Evolutionary conservation across 1,140 invertebrate genomes (phyloP).

Genomic region (Centruroides sculpturatus): DNA sequence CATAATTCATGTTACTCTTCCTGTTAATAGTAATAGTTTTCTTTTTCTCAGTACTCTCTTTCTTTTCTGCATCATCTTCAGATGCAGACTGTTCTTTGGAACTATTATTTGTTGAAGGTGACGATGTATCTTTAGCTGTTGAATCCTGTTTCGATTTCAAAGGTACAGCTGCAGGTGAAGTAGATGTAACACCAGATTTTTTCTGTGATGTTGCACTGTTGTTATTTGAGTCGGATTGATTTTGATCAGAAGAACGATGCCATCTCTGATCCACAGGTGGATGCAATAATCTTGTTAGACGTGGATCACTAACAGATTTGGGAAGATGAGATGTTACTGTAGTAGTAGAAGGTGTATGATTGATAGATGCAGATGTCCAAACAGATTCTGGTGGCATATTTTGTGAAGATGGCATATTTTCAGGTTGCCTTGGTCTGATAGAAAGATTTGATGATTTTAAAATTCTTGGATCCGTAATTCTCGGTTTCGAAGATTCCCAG

Average conservation of each 20-base stretch:
- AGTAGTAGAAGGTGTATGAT: not conserved
- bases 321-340: constrained; percentile 8
- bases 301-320: constrained; percentile 10
- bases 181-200: no score
- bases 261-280: not conserved
- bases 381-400: not conserved
- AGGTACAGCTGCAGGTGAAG: no score
- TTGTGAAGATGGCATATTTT: not conserved
- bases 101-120: no score
- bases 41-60: constrained; percentile 4
- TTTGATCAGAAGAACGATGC: not conserved
- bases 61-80: not conserved
- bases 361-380: not conserved
- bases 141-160: no score
- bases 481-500: not conserved
- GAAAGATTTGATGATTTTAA: not conserved
- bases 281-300: constrained; percentile 10
- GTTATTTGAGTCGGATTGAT: not conserved
- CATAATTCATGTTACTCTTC: constrained; percentile 15
- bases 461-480: not conserved
- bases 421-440: not conserved
- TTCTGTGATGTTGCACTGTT: not conserved
- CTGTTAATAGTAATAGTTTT: constrained; percentile 8
- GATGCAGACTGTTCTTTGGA: not conserved
- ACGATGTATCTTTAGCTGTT: no score